Base-by-base conservation (phyloP, 2,113 vertebrate genomes). In the Gobio gobio region DNA sequence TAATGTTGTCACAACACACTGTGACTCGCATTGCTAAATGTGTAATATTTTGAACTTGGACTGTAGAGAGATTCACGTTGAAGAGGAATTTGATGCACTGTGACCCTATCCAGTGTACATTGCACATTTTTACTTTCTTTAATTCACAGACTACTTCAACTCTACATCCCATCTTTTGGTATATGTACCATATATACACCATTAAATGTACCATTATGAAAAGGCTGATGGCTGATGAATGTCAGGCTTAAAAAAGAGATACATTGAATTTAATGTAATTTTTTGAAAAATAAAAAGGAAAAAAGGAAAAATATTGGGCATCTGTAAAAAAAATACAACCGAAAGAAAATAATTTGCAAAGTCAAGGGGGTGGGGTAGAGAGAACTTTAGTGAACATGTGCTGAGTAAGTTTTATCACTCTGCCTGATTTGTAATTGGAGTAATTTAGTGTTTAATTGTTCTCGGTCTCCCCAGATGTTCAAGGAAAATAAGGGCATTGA, bases 21-120 rank as follows among this genome's bases (percentile, higher is more conserved):
- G 22, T 81, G 78, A 78, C 3, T 81, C 10, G 10, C 43, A 43
- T 79, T 79, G 12, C 56, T 45, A 61, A 78, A 78, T 43, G 36
- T 16, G 43, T 64, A 24, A 61, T 49, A 49, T 47, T 63, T 64
- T 80, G 59, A 16, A 18, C 2, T 18, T 49, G 2, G 26, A 10
- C 49, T 1, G 47, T 33, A 9, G 43, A 51, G 36, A 66, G 10
- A 47, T 49, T 12, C 24, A 29, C 24, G 63, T 45, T 49, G 0
- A 33, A 66, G 29, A 29, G 63, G 29, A 66, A 66, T 66, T 66
- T 24, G 1, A 14, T 49, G 47, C 47, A 49, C 47, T 49, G 4
- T 4, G 29, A 66, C 33, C 14, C 20, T 59, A n/a, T 59, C 56
- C 22, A 14, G 2, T 51, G 14, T 51, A 51, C 49, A 51, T 51